Evolutionary conservation across 2,113 vertebrate genomes (phyloP), one percentile per base, ranked within the genome.

Genomic region (Oxyruncus cristatus): DNA sequence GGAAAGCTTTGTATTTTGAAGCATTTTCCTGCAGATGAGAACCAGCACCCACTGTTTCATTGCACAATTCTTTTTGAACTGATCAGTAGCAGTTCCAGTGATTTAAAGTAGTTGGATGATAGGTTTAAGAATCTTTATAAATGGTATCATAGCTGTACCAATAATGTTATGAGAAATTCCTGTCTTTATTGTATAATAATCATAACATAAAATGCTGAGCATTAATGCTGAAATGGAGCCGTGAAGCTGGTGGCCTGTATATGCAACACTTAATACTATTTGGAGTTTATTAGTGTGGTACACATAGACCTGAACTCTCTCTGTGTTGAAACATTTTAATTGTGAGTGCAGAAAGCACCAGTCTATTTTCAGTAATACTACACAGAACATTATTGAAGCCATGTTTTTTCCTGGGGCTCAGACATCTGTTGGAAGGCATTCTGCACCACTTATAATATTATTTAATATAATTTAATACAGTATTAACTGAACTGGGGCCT

Each of bases 151-250:
- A 71, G 75, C 74, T 78, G 59, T 56, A 75, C 61, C 76, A 81
- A 82, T 52, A 91, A 56, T 52, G 46, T 77, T 70, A 74, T 87
- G 73, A 80, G 86, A 88, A 94, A 75, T 75, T 91, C 35, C 55
- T 81, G 23, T 81, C 81, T 94, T 97, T 59, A 81, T 89, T 94
- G 39, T 91, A 67, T 81, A 91, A 89, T 95, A 89, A 95, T 89
- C 30, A 33, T 77, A 80, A 76, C n/a, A 37, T 85, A 59, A 78
- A 91, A 62, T 58, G 42, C 37, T 87, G 76, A 89, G 32, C 26
- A 18, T 80, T 91, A 62, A 56, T 85, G 56, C 80, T 78, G 81
- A 58, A 92, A 67, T 7, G 30, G 66, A 89, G 21, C 81, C 81
- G 39, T 81, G 87, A 71, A 91, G 68, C 79, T 89, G 46, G 55